Evolutionary conservation across 2,113 vertebrate genomes (phyloP).

Genomic region (Malurus elegans): DNA sequence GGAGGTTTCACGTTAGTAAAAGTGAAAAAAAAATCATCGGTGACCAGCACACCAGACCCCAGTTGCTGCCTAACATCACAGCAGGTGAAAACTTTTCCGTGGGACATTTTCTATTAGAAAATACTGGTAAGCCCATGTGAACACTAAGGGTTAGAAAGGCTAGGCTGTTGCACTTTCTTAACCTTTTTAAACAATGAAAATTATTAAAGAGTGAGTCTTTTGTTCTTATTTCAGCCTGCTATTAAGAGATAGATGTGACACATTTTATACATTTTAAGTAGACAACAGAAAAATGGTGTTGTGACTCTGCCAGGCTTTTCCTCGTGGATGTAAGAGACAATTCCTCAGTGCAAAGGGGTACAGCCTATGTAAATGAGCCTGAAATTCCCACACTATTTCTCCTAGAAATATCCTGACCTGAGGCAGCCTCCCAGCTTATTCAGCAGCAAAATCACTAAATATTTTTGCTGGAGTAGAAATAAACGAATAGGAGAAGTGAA

Average conservation of each 20-base stretch:
- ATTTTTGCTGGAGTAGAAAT: not conserved
- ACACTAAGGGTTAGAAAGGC: not conserved
- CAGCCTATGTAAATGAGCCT: not conserved
- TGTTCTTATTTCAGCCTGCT: not conserved
- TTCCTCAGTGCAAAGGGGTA: not conserved
- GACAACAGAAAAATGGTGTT: not conserved
- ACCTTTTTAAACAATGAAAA: not conserved
- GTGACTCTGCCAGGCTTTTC: not conserved
- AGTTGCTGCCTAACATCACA: not conserved
- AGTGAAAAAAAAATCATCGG: not conserved
- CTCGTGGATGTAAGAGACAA: not conserved
- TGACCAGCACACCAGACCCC: not conserved
- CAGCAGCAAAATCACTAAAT: not conserved
- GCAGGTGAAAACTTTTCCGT: not conserved
- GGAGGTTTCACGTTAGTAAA: not conserved
- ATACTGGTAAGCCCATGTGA: not conserved
- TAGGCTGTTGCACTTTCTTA: not conserved
- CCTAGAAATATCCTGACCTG: not conserved
- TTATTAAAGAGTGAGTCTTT: not conserved
- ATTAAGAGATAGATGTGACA: not conserved
- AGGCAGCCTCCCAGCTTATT: not conserved
- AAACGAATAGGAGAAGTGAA: not conserved
- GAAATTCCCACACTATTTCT: not conserved
- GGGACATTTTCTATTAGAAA: not conserved
- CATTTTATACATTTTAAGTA: not conserved